Percentiles rank a stretch among this genome's conserved stretches.
Conservation (phyloP, 2,888 invertebrate species). For the Macrophya annulata region DNA sequence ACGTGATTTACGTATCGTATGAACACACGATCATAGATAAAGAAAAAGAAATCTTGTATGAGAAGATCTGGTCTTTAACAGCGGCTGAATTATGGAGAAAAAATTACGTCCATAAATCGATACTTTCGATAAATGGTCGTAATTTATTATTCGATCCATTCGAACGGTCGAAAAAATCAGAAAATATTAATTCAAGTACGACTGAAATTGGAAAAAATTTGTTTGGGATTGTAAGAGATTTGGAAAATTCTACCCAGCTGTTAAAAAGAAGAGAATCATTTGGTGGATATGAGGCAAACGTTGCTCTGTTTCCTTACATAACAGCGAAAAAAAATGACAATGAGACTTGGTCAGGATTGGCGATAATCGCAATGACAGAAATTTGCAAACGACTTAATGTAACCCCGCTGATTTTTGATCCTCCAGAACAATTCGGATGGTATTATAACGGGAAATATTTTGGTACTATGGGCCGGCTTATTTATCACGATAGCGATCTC, state of each 20-base stretch:
- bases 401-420: slow-evolving; percentile 48
- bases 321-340: background rate
- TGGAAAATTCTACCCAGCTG: background rate
- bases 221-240: slow-evolving; percentile 6
- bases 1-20: background rate
- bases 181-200: background rate
- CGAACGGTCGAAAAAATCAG: background rate
- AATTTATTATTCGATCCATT: slow-evolving; percentile 49
- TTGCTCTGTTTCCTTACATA: slow-evolving; percentile 73
- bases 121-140: background rate
- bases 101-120: slow-evolving; percentile 19
- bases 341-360: slow-evolving; percentile 53
- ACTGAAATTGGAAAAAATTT: background rate
- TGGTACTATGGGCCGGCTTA: slow-evolving; percentile 26
- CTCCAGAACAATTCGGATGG: slow-evolving; percentile 59
- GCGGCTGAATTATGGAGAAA: slow-evolving; percentile 14
- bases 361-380: slow-evolving; percentile 55
- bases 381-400: slow-evolving; percentile 62
- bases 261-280: slow-evolving; percentile 62
- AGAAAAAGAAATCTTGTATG: background rate
- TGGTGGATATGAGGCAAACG: slow-evolving; percentile 71
- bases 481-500: slow-evolving; percentile 14
- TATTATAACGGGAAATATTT: slow-evolving; percentile 54
- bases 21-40: background rate
- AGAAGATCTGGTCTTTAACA: background rate